phyloP scores from a whole-genome alignment of 2,888 invertebrate species.

The Subacronicta megacephala region DNA sequence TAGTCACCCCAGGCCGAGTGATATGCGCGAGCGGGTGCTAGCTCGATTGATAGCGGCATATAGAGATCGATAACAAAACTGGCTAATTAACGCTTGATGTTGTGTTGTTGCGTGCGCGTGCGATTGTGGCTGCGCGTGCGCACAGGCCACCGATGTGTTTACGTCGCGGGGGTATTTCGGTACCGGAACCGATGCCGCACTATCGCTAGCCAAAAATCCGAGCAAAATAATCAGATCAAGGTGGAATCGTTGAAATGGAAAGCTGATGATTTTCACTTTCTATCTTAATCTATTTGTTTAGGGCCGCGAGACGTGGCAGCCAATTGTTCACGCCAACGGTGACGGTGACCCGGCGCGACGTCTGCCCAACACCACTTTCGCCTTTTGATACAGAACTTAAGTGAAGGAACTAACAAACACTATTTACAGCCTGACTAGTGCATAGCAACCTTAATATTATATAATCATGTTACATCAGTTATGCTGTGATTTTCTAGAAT shows the following conservation, averaged over 20 bases:
- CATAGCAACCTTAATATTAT: slow-evolving; percentile 5
- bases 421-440: slow-evolving; percentile 4
- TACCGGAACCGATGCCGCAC: slow-evolving; percentile 81
- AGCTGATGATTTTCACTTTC: slow-evolving; percentile 57
- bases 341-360: slow-evolving; percentile 6
- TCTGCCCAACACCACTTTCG: neutral
- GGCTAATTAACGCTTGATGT: slow-evolving; percentile 46
- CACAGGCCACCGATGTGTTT: slow-evolving; percentile 67
- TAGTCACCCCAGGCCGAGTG: slow-evolving; percentile 20
- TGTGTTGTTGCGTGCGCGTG: slow-evolving; percentile 46
- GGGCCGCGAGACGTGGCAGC: slow-evolving; percentile 32
- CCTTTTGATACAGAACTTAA: slow-evolving; percentile 3
- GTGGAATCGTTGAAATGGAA: slow-evolving; percentile 66
- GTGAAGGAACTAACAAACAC: slow-evolving; percentile 14
- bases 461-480: no score
- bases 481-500: slow-evolving; percentile 23
- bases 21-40: slow-evolving; percentile 17
- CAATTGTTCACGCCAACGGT: slow-evolving; percentile 25
- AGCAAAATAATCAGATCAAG: slow-evolving; percentile 82
- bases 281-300: slow-evolving; percentile 47
- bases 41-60: slow-evolving; percentile 35
- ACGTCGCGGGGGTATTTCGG: slow-evolving; percentile 82
- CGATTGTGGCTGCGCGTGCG: slow-evolving; percentile 52
- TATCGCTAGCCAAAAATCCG: slow-evolving; percentile 81
- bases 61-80: slow-evolving; percentile 22